Percentiles rank a stretch among this genome's conserved stretches.
phyloP scores from a whole-genome alignment of 2,888 invertebrate species.

The Tipula unca region DNA sequence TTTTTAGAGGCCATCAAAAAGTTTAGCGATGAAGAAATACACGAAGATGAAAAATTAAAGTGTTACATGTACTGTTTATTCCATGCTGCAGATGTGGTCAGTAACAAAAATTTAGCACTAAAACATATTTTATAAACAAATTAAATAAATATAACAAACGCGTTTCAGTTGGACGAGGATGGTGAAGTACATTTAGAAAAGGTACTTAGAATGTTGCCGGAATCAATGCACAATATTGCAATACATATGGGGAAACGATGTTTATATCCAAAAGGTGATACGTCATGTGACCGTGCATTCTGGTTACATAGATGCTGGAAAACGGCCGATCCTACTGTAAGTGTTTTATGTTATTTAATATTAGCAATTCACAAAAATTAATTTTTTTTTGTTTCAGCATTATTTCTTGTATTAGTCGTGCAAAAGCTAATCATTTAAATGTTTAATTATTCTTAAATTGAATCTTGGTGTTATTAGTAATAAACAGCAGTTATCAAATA shows the following conservation, averaged over 20 bases:
- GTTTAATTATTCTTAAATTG: too few species aligned
- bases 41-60: constrained; percentile 33
- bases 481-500: too few species aligned
- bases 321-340: constrained; percentile 30
- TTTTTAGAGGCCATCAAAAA: constrained; percentile 31
- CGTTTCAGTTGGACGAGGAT: constrained; percentile 27
- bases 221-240: constrained; percentile 29
- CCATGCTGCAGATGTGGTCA: constrained; percentile 30
- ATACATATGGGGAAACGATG: constrained; percentile 31
- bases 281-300: constrained; percentile 33
- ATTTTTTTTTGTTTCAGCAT: not conserved
- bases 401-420: not conserved
- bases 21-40: constrained; percentile 33
- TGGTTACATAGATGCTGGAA: constrained; percentile 34
- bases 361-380: too few species aligned
- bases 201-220: constrained; percentile 29
- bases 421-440: too few species aligned
- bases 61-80: constrained; percentile 35
- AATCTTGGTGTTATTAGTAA: too few species aligned
- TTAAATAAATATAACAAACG: not conserved
- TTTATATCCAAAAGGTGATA: constrained; percentile 31
- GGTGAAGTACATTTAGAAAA: constrained; percentile 33
- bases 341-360: not conserved
- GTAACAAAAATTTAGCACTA: not conserved
- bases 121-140: not conserved